Conservation (phyloP, 2,888 invertebrate species). For the Pyrrhosoma nymphula region DNA sequence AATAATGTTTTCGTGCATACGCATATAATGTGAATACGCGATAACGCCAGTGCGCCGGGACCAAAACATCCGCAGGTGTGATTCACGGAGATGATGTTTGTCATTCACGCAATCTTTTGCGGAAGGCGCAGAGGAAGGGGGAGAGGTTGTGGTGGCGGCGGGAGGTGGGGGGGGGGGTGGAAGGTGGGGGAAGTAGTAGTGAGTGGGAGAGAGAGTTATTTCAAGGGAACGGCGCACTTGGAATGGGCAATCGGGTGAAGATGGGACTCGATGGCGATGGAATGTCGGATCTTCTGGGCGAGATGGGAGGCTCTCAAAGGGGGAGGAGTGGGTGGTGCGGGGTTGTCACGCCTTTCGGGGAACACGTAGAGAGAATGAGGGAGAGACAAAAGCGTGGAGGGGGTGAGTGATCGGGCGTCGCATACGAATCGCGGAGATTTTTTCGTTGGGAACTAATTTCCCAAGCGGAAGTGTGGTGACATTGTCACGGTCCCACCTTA, state of each 20-base stretch:
- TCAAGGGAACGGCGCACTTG: background rate
- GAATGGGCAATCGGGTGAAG: background rate
- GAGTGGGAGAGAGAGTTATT: background rate
- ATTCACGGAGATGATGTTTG: background rate
- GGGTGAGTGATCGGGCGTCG: background rate
- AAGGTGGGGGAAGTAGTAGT: background rate
- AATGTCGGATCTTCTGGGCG: background rate
- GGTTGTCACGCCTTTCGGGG: background rate
- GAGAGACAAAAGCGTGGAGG: too few relatives aligned
- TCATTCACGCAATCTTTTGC: slow-evolving; percentile 1
- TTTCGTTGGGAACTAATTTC: background rate
- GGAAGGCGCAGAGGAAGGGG: background rate
- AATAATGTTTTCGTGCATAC: too few relatives aligned
- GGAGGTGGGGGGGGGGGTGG: background rate
- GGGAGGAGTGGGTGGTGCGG: background rate
- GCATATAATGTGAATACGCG: too few relatives aligned
- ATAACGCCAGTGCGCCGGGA: too few relatives aligned
- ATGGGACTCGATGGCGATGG: background rate
- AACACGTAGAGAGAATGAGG: background rate
- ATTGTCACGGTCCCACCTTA: background rate
- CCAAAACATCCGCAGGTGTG: background rate
- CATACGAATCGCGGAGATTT: background rate
- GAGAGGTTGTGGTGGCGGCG: background rate
- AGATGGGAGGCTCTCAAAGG: background rate
- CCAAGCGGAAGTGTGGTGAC: background rate